A percentile compares a stretch with the other conserved stretches of the same genome.
These are phyloP conservation scores for Antrozous pallidus DNA, from an alignment of 2,797 vertebrate genomes.

Conservation along the genomic window DNA sequence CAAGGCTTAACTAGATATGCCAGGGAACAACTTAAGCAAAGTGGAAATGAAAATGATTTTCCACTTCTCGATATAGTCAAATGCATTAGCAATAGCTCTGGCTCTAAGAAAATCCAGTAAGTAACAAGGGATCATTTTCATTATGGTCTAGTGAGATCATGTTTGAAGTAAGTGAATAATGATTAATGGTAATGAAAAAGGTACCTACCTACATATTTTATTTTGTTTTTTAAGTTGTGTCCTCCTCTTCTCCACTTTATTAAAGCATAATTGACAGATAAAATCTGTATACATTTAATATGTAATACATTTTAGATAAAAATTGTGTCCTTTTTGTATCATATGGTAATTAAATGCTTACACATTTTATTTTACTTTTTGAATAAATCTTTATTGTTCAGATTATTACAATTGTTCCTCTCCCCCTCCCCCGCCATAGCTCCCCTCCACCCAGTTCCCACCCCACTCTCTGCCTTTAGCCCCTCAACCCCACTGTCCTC, in stretches of 20 bases:
- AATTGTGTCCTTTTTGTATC: neutral
- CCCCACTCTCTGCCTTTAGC: too few relatives aligned
- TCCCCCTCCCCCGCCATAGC: too few relatives aligned
- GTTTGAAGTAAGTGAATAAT: neutral
- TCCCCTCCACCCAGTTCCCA: too few relatives aligned
- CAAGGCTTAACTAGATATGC: neutral
- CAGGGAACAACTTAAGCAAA: conserved; percentile 5
- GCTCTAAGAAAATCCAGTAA: neutral
- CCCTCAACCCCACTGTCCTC: too few relatives aligned
- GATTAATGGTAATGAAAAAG: conserved; percentile 7
- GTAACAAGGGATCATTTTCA: neutral
- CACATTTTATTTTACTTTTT: neutral
- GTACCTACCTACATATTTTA: neutral
- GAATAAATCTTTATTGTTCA: too few relatives aligned
- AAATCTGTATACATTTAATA: neutral
- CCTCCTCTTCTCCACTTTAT: neutral
- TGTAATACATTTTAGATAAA: neutral
- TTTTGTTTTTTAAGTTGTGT: neutral
- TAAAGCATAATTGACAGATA: neutral
- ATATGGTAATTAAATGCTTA: neutral
- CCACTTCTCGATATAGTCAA: conserved; percentile 27
- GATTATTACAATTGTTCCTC: too few relatives aligned
- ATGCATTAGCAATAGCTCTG: neutral
- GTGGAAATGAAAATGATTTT: neutral
- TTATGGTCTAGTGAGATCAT: neutral